Conservation (phyloP, 2,888 invertebrate species). For the Odiellus spinosus region DNA sequence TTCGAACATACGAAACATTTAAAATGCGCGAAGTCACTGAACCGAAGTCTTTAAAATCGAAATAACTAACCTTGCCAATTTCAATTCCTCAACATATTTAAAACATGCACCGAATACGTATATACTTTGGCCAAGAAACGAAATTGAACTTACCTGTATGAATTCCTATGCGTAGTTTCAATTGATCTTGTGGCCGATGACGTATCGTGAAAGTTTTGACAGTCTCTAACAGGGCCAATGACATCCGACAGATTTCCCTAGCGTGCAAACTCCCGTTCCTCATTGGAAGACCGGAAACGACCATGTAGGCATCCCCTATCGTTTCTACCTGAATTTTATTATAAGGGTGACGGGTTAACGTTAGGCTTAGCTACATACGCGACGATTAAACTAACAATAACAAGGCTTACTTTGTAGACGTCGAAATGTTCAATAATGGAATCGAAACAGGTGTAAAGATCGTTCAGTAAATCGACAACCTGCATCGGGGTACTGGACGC, state of each 20-base stretch:
- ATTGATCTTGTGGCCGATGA: constrained; percentile 70
- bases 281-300: constrained; percentile 59
- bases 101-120: no score
- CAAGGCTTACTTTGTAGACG: no score
- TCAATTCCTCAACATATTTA: no score
- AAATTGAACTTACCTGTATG: constrained; percentile 45
- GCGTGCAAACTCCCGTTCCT: constrained; percentile 79
- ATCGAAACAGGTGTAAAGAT: no score
- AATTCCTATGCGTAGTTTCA: constrained; percentile 80
- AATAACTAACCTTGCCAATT: no score
- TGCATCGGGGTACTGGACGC: constrained; percentile 34
- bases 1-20: no score
- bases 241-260: constrained; percentile 77
- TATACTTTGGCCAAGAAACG: no score
- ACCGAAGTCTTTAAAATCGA: no score
- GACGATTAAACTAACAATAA: no score
- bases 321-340: constrained; percentile 15
- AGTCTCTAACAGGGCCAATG: constrained; percentile 63
- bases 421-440: no score
- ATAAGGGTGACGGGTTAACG: not conserved
- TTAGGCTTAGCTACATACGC: not conserved
- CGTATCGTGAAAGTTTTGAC: constrained; percentile 76
- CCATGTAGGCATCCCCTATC: constrained; percentile 30
- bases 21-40: no score
- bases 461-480: constrained; percentile 18